Evolutionary conservation across 2,888 invertebrate species (phyloP), one percentile per base, ranked within the genome.

Genomic region (Lochmaea capreae): DNA sequence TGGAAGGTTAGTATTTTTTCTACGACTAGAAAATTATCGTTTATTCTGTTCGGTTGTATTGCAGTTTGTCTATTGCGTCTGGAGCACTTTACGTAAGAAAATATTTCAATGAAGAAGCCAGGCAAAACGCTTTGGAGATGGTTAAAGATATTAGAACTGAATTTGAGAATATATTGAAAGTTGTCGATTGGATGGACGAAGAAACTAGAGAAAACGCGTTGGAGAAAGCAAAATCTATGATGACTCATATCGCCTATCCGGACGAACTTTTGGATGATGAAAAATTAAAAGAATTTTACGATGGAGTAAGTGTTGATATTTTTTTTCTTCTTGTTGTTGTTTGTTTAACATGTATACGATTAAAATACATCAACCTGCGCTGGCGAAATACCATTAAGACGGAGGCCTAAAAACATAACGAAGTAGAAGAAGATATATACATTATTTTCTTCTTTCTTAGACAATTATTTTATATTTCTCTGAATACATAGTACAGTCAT

Each of bases 111-210:
- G 93, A 96, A 84, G 92, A 93, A 69, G 94, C 96, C 0, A 95
- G 96, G 85, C 90, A 92, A 65, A 93, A 92, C 79, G 97, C 96
- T 0, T 86, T 95, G 76, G 95, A 95, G 86, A 96, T 97, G 95
- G 97, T 97, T 0, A 89, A 90, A 70, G 94, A 95, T 80, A 96
- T 98, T 80, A 91, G 94, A 75, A 88, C 89, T 70, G 93, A 96
- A 79, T 97, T 97, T 88, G 90, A 92, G 75, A 91, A 94, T 80
- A 95, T 97, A 43, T 86, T 97, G 71, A 89, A 90, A 18, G 90
- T 92, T 73, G 93, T 97, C 14, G 93, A 94, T 62, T 98, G 98
- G 98, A 98, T 98, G 98, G 97, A 98, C 84, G 91, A 92, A 0
- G 88, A 89, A 78, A 98, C 98, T 0, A 92, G 93, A 65, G 86